Evolutionary conservation across 1,140 invertebrate species (phyloP).

Genomic region (Portunus trituberculatus): DNA sequence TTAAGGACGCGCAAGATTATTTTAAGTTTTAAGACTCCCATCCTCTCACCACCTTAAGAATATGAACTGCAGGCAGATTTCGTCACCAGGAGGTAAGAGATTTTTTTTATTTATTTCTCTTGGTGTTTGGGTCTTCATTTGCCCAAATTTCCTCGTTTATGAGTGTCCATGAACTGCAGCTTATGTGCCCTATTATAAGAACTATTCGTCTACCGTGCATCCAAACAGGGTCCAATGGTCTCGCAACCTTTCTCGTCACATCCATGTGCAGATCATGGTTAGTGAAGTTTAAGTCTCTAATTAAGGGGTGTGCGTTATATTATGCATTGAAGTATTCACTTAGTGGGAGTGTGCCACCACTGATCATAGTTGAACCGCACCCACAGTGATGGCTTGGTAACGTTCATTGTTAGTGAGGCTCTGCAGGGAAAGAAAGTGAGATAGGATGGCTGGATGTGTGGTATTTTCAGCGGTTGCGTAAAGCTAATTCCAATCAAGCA

Average conservation of each 20-base stretch:
- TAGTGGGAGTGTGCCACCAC: not conserved
- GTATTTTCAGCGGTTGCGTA: not conserved
- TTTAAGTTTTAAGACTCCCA: conserved; percentile 12
- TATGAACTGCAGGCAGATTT: not conserved
- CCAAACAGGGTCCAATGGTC: not conserved
- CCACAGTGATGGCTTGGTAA: not conserved
- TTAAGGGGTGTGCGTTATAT: not conserved
- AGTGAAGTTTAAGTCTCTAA: not conserved
- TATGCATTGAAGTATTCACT: not conserved
- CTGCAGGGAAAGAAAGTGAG: not conserved
- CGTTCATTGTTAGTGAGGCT: not conserved
- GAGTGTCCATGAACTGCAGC: no score
- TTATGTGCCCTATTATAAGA: no score
- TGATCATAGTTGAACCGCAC: not conserved
- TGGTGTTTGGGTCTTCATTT: no score
- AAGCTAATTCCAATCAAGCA: not conserved
- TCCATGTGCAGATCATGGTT: not conserved
- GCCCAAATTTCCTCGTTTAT: no score
- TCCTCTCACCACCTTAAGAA: not conserved
- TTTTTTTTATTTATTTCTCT: not conserved
- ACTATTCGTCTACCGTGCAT: not conserved
- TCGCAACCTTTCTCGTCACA: not conserved
- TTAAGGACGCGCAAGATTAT: not conserved
- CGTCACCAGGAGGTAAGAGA: not conserved
- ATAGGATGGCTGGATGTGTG: not conserved